Evolutionary conservation across 1,140 invertebrate genomes (phyloP), one percentile per base, ranked within the genome.

Genomic region (Acromyrmex charruanus): DNA sequence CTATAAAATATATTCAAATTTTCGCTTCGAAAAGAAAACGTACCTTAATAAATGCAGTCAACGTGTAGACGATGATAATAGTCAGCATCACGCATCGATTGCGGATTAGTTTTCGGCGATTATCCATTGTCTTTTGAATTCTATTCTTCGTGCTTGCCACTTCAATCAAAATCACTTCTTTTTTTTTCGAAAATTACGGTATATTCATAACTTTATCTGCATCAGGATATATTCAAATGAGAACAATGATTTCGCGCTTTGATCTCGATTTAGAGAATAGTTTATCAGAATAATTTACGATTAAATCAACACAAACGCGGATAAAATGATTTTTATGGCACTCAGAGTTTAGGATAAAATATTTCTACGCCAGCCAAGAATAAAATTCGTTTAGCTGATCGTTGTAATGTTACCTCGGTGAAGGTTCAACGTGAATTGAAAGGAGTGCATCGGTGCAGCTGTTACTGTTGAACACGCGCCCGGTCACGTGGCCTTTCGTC

Each of bases 391-490:
- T 31, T 6, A 12, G n/a, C 28, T 77, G 39, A 39, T 55, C 31
- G 51, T 25, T 25, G 21, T 66, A 25, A 35, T 61, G 84, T 63
- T 79, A 58, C 85, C 65, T 82, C 80, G 75, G 66, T 59, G 90
- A 59, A 80, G 90, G 87, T 82, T 87, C 85, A 85, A 66, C 90
- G 85, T 90, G 90, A 84, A 91, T 91, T 91, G 90, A 91, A 86
- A 72, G 55, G 71, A 87, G 59, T 72, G 90, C 87, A 80, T 80
- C 75, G 86, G 59, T 87, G 87, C 87, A 88, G 80, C 87, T 85
- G 90, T 91, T 87, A 89, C 88, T 87, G 89, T 86, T 77, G 84
- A 91, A 89, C 90, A 90, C 89, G 90, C 90, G 90, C 80, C 89
- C 77, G 89, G 66, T 91, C 90, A 91, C 89, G 89, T 91, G 90